These are phyloP conservation scores for Heterotis niloticus DNA, from an alignment of 2,113 vertebrate species.

Conservation along the genomic window DNA sequence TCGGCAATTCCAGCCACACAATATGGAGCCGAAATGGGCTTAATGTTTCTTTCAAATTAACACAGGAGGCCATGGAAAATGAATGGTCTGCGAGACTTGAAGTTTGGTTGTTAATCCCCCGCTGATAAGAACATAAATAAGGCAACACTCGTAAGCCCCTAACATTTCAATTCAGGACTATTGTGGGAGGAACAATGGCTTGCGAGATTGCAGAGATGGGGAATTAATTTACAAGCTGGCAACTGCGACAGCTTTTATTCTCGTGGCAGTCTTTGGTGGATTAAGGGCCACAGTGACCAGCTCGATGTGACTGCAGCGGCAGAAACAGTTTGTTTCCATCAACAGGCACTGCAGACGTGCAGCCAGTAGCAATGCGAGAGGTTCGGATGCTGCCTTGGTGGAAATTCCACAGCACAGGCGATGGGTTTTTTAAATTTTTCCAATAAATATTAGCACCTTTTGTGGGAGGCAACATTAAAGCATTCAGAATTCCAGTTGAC, in stretches of 20 bases:
- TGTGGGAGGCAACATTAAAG: too few species aligned
- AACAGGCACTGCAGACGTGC: too few species aligned
- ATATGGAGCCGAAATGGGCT: constrained; percentile 31
- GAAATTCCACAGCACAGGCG: too few species aligned
- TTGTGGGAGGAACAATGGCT: neutral
- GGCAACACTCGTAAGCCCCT: neutral
- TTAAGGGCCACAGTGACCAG: too few species aligned
- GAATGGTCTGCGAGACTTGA: constrained; percentile 5
- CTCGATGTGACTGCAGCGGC: too few species aligned
- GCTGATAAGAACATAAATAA: constrained; percentile 18
- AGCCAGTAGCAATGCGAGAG: too few species aligned
- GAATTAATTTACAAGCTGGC: constrained; percentile 17
- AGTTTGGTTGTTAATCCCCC: constrained; percentile 20
- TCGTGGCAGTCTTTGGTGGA: neutral
- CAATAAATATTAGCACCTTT: too few species aligned
- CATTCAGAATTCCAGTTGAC: too few species aligned
- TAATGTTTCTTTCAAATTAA: constrained; percentile 45
- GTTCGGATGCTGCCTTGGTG: too few species aligned
- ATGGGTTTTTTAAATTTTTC: too few species aligned
- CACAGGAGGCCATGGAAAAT: constrained; percentile 22
- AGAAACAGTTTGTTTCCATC: neutral
- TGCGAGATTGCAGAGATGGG: constrained; percentile 10
- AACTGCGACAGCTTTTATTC: neutral
- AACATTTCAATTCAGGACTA: constrained; percentile 14
- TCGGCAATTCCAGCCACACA: constrained; percentile 8